These are phyloP conservation scores for Ostrea edulis DNA, from an alignment of 1,140 invertebrate genomes.

Conservation along the genomic window DNA sequence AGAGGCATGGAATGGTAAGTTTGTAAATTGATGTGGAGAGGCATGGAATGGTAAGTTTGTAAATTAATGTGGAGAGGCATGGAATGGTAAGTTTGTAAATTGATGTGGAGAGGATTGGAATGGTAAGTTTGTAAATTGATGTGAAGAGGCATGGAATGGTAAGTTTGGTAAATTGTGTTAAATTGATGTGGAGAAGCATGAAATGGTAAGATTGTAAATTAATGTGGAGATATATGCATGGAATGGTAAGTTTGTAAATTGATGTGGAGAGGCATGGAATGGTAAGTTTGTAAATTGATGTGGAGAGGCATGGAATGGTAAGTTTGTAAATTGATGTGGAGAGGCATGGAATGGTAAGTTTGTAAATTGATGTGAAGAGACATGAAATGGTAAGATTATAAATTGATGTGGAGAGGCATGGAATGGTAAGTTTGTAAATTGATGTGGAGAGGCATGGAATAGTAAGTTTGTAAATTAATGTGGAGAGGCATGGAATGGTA, in stretches of 20 bases:
- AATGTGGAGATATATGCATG: slow-evolving; percentile 77
- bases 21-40: slow-evolving; percentile 75
- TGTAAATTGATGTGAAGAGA: slow-evolving; percentile 75
- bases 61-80: slow-evolving; percentile 76
- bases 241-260: slow-evolving; percentile 70
- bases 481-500: slow-evolving; percentile 74
- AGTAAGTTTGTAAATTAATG: slow-evolving; percentile 74
- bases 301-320: slow-evolving; percentile 74
- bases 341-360: slow-evolving; percentile 71
- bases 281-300: slow-evolving; percentile 74
- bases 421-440: slow-evolving; percentile 70
- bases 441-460: slow-evolving; percentile 75
- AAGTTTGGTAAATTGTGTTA: slow-evolving; percentile 72
- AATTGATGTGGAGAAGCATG: slow-evolving; percentile 77
- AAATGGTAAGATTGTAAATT: slow-evolving; percentile 70
- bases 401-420: slow-evolving; percentile 76
- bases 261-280: slow-evolving; percentile 75
- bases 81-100: slow-evolving; percentile 71
- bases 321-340: slow-evolving; percentile 74
- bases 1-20: slow-evolving; percentile 72
- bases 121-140: slow-evolving; percentile 74
- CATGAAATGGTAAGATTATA: slow-evolving; percentile 69
- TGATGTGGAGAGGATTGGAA: slow-evolving; percentile 75
- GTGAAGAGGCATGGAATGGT: slow-evolving; percentile 74
- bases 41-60: slow-evolving; percentile 69